Evolutionary conservation across 2,797 vertebrate species (phyloP).

Genomic region (Rhodeus uyekii): DNA sequence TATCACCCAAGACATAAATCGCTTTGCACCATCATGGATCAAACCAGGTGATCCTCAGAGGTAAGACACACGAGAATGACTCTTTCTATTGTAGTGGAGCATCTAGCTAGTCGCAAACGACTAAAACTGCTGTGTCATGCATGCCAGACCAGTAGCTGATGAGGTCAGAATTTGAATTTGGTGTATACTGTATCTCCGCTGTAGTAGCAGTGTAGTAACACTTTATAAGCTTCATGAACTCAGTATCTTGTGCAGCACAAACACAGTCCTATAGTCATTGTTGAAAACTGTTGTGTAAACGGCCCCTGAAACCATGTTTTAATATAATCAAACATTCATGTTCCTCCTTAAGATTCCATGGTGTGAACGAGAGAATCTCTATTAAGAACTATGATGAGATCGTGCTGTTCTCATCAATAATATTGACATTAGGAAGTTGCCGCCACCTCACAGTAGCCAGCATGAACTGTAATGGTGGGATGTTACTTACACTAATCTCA

Average conservation of each 20-base stretch:
- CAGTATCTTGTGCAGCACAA: too few species aligned
- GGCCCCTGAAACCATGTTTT: too few species aligned
- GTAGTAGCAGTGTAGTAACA: too few species aligned
- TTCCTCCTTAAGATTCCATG: slow-evolving; percentile 82
- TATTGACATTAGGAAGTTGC: slow-evolving; percentile 78
- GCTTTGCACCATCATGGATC: slow-evolving; percentile 82
- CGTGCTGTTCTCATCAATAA: slow-evolving; percentile 91
- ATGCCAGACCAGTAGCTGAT: too few species aligned
- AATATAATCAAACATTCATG: too few species aligned
- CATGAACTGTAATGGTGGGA: slow-evolving; percentile 81
- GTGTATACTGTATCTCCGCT: too few species aligned
- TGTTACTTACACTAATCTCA: neutral
- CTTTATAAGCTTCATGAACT: too few species aligned
- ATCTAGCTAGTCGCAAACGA: too few species aligned
- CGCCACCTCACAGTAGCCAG: slow-evolving; percentile 70
- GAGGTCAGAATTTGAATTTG: too few species aligned
- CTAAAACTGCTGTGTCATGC: too few species aligned
- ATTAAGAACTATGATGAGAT: slow-evolving; percentile 83
- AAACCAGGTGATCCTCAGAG: slow-evolving; percentile 76
- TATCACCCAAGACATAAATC: slow-evolving; percentile 83
- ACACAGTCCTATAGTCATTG: too few species aligned
- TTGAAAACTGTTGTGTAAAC: too few species aligned
- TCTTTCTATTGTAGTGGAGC: neutral
- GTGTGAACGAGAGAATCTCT: slow-evolving; percentile 93
- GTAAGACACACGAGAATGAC: slow-evolving; percentile 68